Percentiles rank a stretch among this genome's conserved stretches.
phyloP scores from a whole-genome alignment of 2,888 invertebrate species.

The Rhynchonema sp. region DNA sequence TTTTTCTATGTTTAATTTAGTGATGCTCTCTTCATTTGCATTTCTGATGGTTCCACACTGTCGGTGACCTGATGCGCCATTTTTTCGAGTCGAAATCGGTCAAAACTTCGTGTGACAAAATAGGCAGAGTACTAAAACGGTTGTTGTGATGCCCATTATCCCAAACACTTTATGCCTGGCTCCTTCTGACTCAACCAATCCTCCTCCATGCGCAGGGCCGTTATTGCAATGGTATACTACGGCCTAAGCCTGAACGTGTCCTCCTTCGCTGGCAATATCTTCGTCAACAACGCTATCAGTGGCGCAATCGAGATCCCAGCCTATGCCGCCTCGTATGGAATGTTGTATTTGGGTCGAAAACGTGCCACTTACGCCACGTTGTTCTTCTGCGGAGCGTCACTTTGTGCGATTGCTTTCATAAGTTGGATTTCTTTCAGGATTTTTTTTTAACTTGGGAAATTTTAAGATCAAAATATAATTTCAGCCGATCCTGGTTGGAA shows the following conservation, averaged over 20 bases:
- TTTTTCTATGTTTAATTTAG: neutral
- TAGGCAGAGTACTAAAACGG: too few species aligned
- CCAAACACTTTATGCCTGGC: too few species aligned
- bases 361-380: neutral
- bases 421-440: neutral
- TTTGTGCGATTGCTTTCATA: neutral
- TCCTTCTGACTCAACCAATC: too few species aligned
- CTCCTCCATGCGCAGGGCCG: neutral
- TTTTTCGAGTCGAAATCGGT: too few species aligned
- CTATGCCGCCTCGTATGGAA: neutral
- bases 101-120: too few species aligned
- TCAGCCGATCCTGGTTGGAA: neutral
- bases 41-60: too few species aligned
- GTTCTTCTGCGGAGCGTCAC: neutral
- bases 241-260: neutral
- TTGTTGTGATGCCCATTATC: too few species aligned
- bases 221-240: neutral
- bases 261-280: neutral
- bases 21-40: neutral
- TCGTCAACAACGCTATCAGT: conserved; percentile 1
- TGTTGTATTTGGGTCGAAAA: neutral
- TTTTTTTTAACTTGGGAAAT: neutral
- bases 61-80: too few species aligned
- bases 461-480: neutral
- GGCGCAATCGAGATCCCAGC: conserved; percentile 1